A percentile compares a stretch with the other conserved stretches of the same genome.
These are phyloP conservation scores for Neomorphus geoffroyi DNA, from an alignment of 2,797 vertebrate genomes.

Conservation along the genomic window DNA sequence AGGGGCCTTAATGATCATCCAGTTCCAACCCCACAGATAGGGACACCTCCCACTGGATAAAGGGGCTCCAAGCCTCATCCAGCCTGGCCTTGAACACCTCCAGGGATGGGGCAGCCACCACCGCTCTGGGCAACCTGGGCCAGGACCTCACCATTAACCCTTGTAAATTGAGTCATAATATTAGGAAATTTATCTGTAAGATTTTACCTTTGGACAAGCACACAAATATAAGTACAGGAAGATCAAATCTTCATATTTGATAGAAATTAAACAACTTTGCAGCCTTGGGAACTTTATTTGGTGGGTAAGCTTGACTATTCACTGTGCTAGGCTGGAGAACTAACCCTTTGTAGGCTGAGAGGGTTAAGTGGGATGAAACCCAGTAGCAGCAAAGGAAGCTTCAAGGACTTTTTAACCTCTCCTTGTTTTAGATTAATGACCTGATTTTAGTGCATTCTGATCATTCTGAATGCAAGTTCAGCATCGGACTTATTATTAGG, in stretches of 20 bases:
- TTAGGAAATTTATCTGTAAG: neutral
- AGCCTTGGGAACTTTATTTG: neutral
- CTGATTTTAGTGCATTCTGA: neutral
- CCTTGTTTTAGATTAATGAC: neutral
- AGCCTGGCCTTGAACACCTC: no score
- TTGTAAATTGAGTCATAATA: neutral
- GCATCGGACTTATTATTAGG: neutral
- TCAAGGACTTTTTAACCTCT: constrained; percentile 10
- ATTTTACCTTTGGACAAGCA: neutral
- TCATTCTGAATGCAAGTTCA: neutral
- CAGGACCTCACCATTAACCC: no score
- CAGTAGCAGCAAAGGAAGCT: neutral
- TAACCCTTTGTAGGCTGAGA: neutral
- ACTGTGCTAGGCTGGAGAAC: neutral
- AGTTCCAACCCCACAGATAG: no score
- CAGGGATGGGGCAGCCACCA: no score
- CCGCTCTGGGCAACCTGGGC: no score
- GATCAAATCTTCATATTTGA: neutral
- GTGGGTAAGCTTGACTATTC: neutral
- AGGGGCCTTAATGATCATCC: no score
- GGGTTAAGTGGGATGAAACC: neutral
- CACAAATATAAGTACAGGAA: neutral
- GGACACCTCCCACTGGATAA: no score
- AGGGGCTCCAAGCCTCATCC: no score
- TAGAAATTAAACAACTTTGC: neutral